A percentile compares a stretch with the other conserved stretches of the same genome.
Conservation (phyloP, 2,888 invertebrate species). For the Apeira syringaria region DNA sequence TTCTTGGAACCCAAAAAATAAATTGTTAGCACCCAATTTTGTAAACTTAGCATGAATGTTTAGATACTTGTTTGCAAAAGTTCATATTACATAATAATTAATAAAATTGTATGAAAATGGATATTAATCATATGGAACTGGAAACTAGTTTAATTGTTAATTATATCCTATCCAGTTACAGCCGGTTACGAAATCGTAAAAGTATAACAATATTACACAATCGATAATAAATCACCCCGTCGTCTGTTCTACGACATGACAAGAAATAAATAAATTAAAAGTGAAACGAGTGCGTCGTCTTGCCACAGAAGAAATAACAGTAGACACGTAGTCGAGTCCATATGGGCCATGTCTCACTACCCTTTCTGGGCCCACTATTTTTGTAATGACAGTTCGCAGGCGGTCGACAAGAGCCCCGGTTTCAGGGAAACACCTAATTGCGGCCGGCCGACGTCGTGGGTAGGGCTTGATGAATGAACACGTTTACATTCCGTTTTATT, state of each 20-base stretch:
- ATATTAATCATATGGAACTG: conserved; percentile 9
- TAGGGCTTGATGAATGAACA: conserved; percentile 56
- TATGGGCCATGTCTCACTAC: conserved; percentile 75
- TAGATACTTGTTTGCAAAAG: background rate
- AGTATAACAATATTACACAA: conserved; percentile 13
- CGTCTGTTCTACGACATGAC: conserved; percentile 30
- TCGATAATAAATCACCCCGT: conserved; percentile 15
- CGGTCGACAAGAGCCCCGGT: conserved; percentile 43
- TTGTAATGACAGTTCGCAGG: conserved; percentile 80
- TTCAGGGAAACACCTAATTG: conserved; percentile 76
- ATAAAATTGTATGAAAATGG: background rate
- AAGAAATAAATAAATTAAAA: conserved; percentile 64
- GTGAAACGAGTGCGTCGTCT: conserved; percentile 35
- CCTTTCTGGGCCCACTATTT: conserved; percentile 81
- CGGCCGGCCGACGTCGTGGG: conserved; percentile 36
- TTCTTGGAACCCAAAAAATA: no score
- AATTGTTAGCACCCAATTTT: no score
- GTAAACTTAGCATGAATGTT: no score
- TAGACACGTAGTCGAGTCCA: conserved; percentile 50
- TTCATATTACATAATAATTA: background rate
- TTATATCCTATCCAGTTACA: conserved; percentile 4
- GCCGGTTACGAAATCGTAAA: conserved; percentile 12
- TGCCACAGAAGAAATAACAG: conserved; percentile 16
- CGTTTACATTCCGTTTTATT: conserved; percentile 16
- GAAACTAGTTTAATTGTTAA: conserved; percentile 1